Evolutionary conservation across 2,797 vertebrate genomes (phyloP), one percentile per base, ranked within the genome.

Genomic region (Chelon labrosus): DNA sequence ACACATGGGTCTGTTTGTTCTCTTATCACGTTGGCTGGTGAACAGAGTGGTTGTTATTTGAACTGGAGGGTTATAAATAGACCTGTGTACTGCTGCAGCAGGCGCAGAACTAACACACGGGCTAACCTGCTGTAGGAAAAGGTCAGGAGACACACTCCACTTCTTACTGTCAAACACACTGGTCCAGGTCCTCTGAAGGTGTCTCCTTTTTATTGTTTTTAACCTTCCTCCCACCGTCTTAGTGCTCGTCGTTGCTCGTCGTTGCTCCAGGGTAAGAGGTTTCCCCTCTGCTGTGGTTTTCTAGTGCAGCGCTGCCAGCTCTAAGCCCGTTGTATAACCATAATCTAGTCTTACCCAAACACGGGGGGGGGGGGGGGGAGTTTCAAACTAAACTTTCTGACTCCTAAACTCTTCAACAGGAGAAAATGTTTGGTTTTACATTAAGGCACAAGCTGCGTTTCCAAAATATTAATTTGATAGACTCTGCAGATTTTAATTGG

Each of bases 41-140:
- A 84, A 70, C 75, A 78, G 57, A 84, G 75, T 77, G 85, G 84
- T 86, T 87, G 84, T 77, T 91, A 82, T 92, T 90, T 92, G 85
- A 88, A 89, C 83, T 80, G 58, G 17, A 38, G 70, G 76, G 83
- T 88, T 93, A 92, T 91, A 92, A 90, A 92, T 92, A 93, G 90
- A 80, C 61, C 60, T 58, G 72, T 88, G 75, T 84, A 70, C 81
- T 73, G 76, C 77, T 79, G 82, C 85, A 86, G 79, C 64, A 75
- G 72, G 82, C 86, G 73, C 55, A 70, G 69, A 55, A 58, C 74
- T 41, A 78, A 65, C 75, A 13, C 72, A 58, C 65, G 72, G 55
- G 16, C 52, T 85, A 88, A 86, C 81, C 75, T 82, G 68, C 68
- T 51, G 55, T 20, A 52, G 66, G 61, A 73, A 89, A 91, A 87